Conservation (phyloP, 2,888 invertebrate genomes). For the Scelioninae gen. 1 region DNA sequence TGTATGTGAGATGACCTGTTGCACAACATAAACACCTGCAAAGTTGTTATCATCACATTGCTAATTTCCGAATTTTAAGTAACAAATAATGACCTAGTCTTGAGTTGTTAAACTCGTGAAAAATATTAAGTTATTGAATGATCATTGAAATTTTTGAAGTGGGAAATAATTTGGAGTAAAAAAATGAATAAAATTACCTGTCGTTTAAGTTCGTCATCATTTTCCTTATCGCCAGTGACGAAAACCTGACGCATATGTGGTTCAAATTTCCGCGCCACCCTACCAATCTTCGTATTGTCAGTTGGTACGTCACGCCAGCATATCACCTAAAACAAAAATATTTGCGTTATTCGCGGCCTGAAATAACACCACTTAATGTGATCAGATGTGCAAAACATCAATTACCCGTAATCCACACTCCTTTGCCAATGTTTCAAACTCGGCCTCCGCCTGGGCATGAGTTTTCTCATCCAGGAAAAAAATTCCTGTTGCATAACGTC, state of each 20-base stretch:
- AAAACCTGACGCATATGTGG: constrained; percentile 98
- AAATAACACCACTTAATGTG: constrained; percentile 46
- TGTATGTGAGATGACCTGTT: no score
- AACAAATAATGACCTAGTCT: no score
- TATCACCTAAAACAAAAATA: constrained; percentile 86
- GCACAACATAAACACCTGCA: no score
- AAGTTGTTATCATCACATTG: no score
- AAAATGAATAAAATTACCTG: constrained; percentile 86
- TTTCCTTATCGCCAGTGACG: constrained; percentile 88
- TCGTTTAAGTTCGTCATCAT: constrained; percentile 86
- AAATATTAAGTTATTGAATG: no score
- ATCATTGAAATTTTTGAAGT: no score
- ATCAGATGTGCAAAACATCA: background rate
- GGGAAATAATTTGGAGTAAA: no score
- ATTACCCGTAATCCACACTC: constrained; percentile 89
- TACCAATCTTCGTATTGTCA: constrained; percentile 93
- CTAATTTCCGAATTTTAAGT: no score
- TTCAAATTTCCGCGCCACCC: constrained; percentile 96
- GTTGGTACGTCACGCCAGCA: constrained; percentile 98
- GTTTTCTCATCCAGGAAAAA: constrained; percentile 95
- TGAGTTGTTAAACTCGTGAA: no score
- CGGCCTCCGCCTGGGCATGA: constrained; percentile 91
- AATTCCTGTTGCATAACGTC: constrained; percentile 98
- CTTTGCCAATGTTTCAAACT: constrained; percentile 92
- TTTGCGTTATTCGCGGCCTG: constrained; percentile 16